Conservation (phyloP, 2,888 invertebrate genomes). For the Catonia carolina region DNA sequence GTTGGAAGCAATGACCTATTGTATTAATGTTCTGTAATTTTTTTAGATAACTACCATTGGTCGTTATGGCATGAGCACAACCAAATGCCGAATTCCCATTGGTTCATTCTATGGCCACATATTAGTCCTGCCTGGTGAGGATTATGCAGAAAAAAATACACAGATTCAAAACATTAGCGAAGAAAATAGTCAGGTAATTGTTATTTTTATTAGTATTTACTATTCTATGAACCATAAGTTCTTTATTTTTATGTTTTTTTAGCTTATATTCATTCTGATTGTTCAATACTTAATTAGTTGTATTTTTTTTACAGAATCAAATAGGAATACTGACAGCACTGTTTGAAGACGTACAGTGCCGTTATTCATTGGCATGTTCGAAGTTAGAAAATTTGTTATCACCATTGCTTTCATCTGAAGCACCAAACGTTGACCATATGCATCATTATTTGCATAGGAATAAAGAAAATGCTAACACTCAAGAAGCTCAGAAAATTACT, state of each 20-base stretch:
- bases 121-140: conserved; percentile 62
- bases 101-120: conserved; percentile 93
- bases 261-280: too few species aligned
- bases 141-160: conserved; percentile 41
- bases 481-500: conserved; percentile 44
- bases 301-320: conserved; percentile 20
- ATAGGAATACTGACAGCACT: conserved; percentile 54
- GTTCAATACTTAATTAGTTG: too few species aligned
- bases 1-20: too few species aligned
- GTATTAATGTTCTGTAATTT: too few species aligned
- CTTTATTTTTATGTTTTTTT: too few species aligned
- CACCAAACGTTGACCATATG: conserved; percentile 75
- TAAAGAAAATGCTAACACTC: conserved; percentile 42
- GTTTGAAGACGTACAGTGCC: conserved; percentile 72
- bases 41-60: conserved; percentile 81
- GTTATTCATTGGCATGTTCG: conserved; percentile 66
- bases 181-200: conserved; percentile 36
- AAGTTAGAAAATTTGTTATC: conserved; percentile 73
- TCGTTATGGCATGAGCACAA: conserved; percentile 84
- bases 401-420: conserved; percentile 70
- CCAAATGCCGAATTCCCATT: conserved; percentile 81
- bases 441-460: conserved; percentile 64
- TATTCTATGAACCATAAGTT: too few species aligned
- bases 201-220: too few species aligned
- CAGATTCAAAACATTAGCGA: conserved; percentile 31